phyloP scores from a whole-genome alignment of 2,888 invertebrate species.

The Dorcus hopei region DNA sequence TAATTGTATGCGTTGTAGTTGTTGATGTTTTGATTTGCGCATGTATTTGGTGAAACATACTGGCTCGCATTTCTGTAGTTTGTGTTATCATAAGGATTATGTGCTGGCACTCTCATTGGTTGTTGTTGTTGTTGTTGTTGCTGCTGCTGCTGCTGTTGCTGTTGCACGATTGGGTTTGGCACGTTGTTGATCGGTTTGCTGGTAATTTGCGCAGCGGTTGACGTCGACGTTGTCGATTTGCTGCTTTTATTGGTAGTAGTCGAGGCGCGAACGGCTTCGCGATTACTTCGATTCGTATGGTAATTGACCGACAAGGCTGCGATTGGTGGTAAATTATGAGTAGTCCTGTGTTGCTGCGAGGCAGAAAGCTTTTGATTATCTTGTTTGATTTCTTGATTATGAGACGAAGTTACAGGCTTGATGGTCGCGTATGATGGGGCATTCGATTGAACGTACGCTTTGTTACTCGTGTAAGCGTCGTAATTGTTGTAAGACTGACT shows the following conservation, averaged over 20 bases:
- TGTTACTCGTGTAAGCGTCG: background rate
- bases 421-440: background rate
- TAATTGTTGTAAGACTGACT: slow-evolving; percentile 18
- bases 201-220: slow-evolving; percentile 18
- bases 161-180: slow-evolving; percentile 10
- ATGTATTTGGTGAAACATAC: slow-evolving; percentile 8
- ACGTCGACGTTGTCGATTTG: slow-evolving; percentile 14
- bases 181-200: slow-evolving; percentile 13
- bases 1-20: slow-evolving; percentile 4
- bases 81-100: slow-evolving; percentile 10
- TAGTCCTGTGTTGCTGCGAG: slow-evolving; percentile 38
- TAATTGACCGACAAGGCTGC: slow-evolving; percentile 51
- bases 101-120: slow-evolving; percentile 23
- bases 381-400: slow-evolving; percentile 5
- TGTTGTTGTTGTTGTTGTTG: slow-evolving; percentile 20
- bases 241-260: slow-evolving; percentile 28
- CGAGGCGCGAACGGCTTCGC: slow-evolving; percentile 35
- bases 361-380: slow-evolving; percentile 10
- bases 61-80: slow-evolving; percentile 5
- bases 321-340: slow-evolving; percentile 55
- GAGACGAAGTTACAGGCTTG: background rate
- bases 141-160: slow-evolving; percentile 16
- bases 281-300: slow-evolving; percentile 47
- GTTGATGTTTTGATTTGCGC: background rate
- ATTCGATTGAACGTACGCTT: slow-evolving; percentile 4